Evolutionary conservation across 2,113 vertebrate genomes (phyloP).

Genomic region (Serilophus lunatus): DNA sequence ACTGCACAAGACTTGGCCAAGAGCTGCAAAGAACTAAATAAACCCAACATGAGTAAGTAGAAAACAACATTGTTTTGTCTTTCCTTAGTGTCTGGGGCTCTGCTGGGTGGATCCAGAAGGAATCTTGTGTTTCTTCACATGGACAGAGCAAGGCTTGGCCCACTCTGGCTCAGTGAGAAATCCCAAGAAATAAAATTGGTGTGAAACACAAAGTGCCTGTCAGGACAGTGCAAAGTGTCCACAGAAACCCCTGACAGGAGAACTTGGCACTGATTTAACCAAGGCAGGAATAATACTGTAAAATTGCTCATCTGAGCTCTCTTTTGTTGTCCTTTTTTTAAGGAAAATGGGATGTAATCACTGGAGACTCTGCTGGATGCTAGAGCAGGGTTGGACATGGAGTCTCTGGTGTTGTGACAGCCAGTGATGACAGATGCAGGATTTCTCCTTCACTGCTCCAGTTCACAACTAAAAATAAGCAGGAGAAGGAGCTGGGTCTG

Average conservation of each 20-base stretch:
- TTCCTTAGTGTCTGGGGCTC: background rate
- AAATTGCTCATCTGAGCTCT: background rate
- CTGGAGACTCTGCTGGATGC: accelerated
- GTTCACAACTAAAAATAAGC: constrained; percentile 27
- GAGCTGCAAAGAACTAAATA: background rate
- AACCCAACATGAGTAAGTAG: background rate
- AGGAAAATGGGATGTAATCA: accelerated
- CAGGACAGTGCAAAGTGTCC: constrained; percentile 57
- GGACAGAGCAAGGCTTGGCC: background rate
- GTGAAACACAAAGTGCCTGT: background rate
- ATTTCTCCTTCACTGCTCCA: too few relatives aligned
- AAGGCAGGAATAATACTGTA: background rate
- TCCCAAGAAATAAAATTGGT: background rate
- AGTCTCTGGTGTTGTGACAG: background rate
- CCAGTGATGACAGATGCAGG: background rate
- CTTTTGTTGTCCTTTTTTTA: accelerated
- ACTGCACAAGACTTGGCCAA: background rate
- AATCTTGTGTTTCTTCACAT: accelerated
- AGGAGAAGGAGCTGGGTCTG: background rate
- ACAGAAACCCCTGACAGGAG: constrained; percentile 43
- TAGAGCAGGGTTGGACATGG: background rate
- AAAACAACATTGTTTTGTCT: accelerated
- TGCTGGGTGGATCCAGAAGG: background rate
- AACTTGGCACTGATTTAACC: background rate
- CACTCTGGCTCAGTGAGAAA: background rate